Evolutionary conservation across 2,797 vertebrate genomes (phyloP), one percentile per base, ranked within the genome.

Genomic region (Dendrocincla fuliginosa): DNA sequence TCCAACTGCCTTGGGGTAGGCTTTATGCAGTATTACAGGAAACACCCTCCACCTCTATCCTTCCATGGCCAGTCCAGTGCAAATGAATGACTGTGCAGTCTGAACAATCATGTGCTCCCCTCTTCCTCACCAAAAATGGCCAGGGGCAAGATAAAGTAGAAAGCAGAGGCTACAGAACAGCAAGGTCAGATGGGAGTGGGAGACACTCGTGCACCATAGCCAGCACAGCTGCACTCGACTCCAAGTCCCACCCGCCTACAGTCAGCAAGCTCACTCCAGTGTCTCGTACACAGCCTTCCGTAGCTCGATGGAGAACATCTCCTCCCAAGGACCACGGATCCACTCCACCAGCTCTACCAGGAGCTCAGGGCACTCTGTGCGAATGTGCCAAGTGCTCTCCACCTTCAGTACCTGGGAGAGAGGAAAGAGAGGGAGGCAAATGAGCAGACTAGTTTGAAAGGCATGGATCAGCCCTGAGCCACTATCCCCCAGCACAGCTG

Each of bases 321-420:
- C 98, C 96, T 99, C 99, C 99, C 99, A 99, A 52, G 99, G 99
- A 22, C 96, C 60, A 13, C 98, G 98, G 96, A 99, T 98, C 99
- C 99, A 99, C 92, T 98, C 98, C 96, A 99, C 98, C 95, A 99
- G 97, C 71, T 98, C 98, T 47, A 94, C 96, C 63, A 99, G 97
- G 55, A 99, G 98, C 95, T 99, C 98, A 0, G 86, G 87, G 96
- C 99, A 98, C 82, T 98, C 98, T 0, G 98, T 98, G 41, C 97
- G 98, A 83, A 99, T 97, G 10, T 98, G 97, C 99, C 99, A 99
- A n/a, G 97, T 98, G 96, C 97, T 99, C 98, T 99, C 99, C 95
- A 98, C 97, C 92, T 99, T 99, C 95, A 98, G 97, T 16, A 98
- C 98, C 99, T 99, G 96, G 32, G 18, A 69, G 44, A n/a, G 25